A percentile compares a stretch with the other conserved stretches of the same genome.
phyloP scores from a whole-genome alignment of 2,797 vertebrate species.

The Myripristis murdjan region DNA sequence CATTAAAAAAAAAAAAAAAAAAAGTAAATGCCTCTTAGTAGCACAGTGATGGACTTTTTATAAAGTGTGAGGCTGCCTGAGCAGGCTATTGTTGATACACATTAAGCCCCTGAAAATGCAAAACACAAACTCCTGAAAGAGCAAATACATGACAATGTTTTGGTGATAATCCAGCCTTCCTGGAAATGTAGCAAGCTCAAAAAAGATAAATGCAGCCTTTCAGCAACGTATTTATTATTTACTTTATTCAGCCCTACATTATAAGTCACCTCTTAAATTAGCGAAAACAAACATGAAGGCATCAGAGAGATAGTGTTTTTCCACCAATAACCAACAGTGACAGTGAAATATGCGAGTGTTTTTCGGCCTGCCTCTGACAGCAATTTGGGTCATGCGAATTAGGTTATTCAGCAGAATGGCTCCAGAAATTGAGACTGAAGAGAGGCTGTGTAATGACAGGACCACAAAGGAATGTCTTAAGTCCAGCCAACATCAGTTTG shows the following conservation, averaged over 20 bases:
- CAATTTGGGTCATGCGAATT: conserved; percentile 81
- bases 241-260: background rate
- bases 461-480: conserved; percentile 73
- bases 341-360: conserved; percentile 51
- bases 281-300: conserved; percentile 41
- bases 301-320: conserved; percentile 46
- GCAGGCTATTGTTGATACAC: conserved; percentile 39
- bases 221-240: conserved; percentile 15
- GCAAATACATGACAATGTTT: conserved; percentile 34
- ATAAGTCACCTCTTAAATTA: conserved; percentile 6
- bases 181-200: conserved; percentile 11
- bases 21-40: conserved; percentile 21
- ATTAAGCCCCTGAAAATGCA: conserved; percentile 34
- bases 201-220: conserved; percentile 1
- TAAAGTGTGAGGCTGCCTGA: conserved; percentile 30
- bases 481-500: conserved; percentile 47
- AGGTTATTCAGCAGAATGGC: conserved; percentile 77
- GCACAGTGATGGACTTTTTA: conserved; percentile 50
- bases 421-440: conserved; percentile 66
- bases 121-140: conserved; percentile 14
- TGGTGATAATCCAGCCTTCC: conserved; percentile 11
- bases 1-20: background rate
- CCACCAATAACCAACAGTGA: conserved; percentile 49
- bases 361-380: conserved; percentile 55
- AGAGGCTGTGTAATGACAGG: conserved; percentile 73